phyloP scores from a whole-genome alignment of 1,140 invertebrate genomes.

The Drosophila busckii region DNA sequence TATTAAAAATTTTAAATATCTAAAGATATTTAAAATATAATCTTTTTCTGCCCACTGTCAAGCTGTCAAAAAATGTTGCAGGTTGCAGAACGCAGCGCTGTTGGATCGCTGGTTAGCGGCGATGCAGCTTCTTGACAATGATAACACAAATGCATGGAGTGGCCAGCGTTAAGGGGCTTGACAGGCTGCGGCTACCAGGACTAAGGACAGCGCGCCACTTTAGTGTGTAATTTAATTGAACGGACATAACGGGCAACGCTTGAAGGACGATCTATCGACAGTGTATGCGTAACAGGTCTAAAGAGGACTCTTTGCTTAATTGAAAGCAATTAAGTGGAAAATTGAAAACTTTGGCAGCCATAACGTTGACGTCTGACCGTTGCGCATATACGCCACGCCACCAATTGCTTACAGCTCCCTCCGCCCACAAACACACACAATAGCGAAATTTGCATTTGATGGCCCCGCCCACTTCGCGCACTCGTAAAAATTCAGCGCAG shows the following conservation, averaged over 20 bases:
- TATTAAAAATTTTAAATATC: too few relatives aligned
- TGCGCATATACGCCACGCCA: constrained; percentile 5
- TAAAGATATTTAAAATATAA: neutral
- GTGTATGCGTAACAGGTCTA: constrained; percentile 42
- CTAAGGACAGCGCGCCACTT: constrained; percentile 46
- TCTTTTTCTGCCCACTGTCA: constrained; percentile 8
- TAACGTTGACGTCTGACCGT: constrained; percentile 68
- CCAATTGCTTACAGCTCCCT: constrained; percentile 10
- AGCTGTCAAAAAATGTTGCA: constrained; percentile 33
- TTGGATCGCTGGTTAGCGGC: constrained; percentile 11
- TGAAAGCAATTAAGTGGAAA: constrained; percentile 78
- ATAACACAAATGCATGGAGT: constrained; percentile 57
- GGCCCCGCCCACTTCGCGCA: constrained; percentile 47
- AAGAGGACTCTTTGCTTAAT: constrained; percentile 77
- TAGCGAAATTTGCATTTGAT: constrained; percentile 70
- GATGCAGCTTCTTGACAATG: constrained; percentile 66
- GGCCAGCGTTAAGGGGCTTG: constrained; percentile 29
- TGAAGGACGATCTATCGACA: constrained; percentile 7
- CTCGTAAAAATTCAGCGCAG: constrained; percentile 29
- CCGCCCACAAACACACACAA: constrained; percentile 27
- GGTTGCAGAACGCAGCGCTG: too few relatives aligned
- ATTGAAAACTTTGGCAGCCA: constrained; percentile 77
- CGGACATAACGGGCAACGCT: constrained; percentile 65
- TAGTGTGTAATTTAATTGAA: constrained; percentile 78
- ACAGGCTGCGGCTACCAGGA: constrained; percentile 21